A percentile compares a stretch with the other conserved stretches of the same genome.
phyloP scores from a whole-genome alignment of 2,888 invertebrate species.

The Phortica magna region DNA sequence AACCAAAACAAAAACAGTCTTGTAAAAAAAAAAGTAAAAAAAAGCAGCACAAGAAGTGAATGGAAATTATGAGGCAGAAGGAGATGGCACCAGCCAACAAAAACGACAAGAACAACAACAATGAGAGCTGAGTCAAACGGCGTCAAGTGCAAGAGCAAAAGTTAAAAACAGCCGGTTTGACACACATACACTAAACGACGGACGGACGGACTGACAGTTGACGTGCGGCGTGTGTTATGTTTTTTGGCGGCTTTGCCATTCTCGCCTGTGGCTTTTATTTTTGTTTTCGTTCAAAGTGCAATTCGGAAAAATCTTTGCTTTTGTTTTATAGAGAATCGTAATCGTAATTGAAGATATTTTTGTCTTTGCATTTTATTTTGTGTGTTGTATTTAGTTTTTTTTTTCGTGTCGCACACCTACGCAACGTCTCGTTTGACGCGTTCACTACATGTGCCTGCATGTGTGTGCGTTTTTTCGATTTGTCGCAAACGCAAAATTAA shows the following conservation, averaged over 20 bases:
- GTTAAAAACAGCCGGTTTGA: conserved; percentile 25
- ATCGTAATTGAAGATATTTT: neutral
- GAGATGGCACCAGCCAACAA: neutral
- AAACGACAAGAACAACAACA: neutral
- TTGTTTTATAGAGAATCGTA: neutral
- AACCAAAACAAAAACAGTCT: conserved; percentile 13
- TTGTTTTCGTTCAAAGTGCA: neutral
- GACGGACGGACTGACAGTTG: neutral
- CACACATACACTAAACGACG: neutral
- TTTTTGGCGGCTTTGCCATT: neutral
- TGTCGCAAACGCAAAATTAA: neutral
- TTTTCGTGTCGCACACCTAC: neutral
- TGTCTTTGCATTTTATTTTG: neutral
- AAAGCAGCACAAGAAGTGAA: conserved; percentile 11
- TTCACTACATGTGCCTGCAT: neutral
- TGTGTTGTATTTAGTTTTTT: neutral
- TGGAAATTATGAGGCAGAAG: neutral
- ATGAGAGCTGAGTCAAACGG: neutral
- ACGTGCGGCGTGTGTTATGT: neutral
- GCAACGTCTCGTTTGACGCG: neutral
- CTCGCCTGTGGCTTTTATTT: neutral
- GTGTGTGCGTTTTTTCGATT: neutral
- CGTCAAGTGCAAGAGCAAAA: conserved; percentile 20
- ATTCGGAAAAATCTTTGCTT: neutral
- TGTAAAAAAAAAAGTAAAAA: neutral